Percentiles rank a stretch among this genome's conserved stretches.
Conservation (phyloP, 2,888 invertebrate genomes). For the Philereme transversata region DNA sequence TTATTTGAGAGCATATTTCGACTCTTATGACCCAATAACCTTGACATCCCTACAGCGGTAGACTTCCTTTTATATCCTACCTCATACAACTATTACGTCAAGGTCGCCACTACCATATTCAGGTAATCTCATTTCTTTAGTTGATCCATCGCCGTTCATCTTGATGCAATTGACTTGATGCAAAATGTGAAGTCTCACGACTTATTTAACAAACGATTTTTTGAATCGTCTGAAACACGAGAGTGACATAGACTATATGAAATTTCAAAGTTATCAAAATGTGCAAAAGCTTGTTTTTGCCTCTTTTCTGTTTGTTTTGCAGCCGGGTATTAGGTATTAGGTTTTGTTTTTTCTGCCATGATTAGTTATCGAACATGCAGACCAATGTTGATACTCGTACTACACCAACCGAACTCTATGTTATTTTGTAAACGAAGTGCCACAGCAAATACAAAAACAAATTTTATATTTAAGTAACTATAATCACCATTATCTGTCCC, state of each 20-base stretch:
- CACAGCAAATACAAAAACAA: not conserved
- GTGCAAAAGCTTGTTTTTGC: too few species aligned
- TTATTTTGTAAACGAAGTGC: not conserved
- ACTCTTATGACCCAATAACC: not conserved
- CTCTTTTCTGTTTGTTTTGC: too few species aligned
- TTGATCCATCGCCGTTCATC: too few species aligned
- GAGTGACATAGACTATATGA: too few species aligned
- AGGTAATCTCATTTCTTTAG: slow-evolving; percentile 8
- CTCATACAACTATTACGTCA: not conserved
- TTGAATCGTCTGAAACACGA: too few species aligned
- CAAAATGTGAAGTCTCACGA: not conserved
- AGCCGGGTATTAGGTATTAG: too few species aligned
- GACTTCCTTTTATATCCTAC: slow-evolving; percentile 7
- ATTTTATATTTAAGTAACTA: not conserved
- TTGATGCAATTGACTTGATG: too few species aligned
- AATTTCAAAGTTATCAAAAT: too few species aligned
- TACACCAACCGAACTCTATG: not conserved
- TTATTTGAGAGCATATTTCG: not conserved
- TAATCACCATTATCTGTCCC: too few species aligned
- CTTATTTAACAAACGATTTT: too few species aligned
- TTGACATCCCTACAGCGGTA: slow-evolving; percentile 2
- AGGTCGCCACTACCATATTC: slow-evolving; percentile 20
- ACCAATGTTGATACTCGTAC: not conserved
- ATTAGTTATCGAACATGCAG: not conserved
- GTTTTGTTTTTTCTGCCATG: too few species aligned